Percentiles rank a stretch among this genome's conserved stretches.
phyloP scores from a whole-genome alignment of 2,797 vertebrate species.

The Chanos chanos region DNA sequence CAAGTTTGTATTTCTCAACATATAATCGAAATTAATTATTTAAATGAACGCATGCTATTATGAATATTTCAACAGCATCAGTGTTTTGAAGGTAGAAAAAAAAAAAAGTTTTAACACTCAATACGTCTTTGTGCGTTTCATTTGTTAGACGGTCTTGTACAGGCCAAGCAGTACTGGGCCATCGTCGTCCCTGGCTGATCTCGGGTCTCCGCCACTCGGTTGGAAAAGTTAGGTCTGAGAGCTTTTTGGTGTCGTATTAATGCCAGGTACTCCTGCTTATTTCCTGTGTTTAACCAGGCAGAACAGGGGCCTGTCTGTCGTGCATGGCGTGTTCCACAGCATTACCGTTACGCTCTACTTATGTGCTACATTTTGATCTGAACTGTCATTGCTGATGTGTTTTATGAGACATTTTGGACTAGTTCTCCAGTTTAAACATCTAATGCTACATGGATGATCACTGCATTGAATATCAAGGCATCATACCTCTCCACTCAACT shows the following conservation, averaged over 20 bases:
- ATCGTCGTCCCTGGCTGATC: not conserved
- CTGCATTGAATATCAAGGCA: too few species aligned
- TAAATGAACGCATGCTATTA: constrained; percentile 24
- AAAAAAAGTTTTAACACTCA: not conserved
- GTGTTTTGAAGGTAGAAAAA: constrained; percentile 10
- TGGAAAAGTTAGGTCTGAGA: constrained; percentile 46
- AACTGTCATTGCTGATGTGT: too few species aligned
- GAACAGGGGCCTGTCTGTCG: not conserved
- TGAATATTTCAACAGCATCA: constrained; percentile 37
- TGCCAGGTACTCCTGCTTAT: constrained; percentile 30
- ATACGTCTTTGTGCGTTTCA: too few species aligned
- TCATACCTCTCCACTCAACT: too few species aligned
- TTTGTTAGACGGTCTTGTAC: constrained; percentile 5
- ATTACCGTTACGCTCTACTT: too few species aligned
- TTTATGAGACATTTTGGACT: too few species aligned
- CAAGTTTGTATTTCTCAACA: constrained; percentile 42
- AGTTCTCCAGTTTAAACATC: too few species aligned
- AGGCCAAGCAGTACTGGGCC: not conserved
- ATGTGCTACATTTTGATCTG: too few species aligned
- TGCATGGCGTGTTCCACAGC: too few species aligned
- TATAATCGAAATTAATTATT: constrained; percentile 43
- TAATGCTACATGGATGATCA: too few species aligned
- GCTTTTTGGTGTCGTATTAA: constrained; percentile 53
- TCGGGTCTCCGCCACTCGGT: constrained; percentile 19
- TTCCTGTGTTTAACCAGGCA: constrained; percentile 42